These are phyloP conservation scores for Nerophis lumbriciformis DNA, from an alignment of 2,113 vertebrate species.

Conservation along the genomic window DNA sequence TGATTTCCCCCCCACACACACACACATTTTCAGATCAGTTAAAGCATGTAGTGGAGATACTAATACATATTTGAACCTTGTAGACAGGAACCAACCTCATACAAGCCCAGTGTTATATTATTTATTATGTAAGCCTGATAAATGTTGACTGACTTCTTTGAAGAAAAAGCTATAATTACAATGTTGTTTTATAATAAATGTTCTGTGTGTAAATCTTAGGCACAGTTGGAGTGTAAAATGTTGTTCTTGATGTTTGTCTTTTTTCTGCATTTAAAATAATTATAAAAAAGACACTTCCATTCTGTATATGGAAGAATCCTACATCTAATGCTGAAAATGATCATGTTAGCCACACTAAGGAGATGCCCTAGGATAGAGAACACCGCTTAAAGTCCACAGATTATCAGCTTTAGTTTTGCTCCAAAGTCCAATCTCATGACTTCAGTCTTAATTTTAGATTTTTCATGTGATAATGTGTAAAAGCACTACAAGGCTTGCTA, in stretches of 20 bases:
- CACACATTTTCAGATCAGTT: background rate
- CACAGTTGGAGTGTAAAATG: background rate
- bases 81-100: too few species aligned
- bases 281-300: background rate
- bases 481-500: background rate
- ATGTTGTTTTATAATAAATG: too few species aligned
- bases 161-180: too few species aligned
- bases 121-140: too few species aligned
- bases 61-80: background rate
- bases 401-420: background rate
- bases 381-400: background rate
- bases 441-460: background rate
- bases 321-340: too few species aligned
- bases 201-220: background rate
- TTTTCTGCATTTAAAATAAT: background rate
- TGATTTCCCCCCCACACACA: background rate
- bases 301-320: background rate
- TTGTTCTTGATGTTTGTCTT: background rate
- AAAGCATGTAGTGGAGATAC: background rate
- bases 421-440: slow-evolving; percentile 3
- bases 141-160: too few species aligned
- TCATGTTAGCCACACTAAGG: background rate
- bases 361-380: background rate
- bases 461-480: background rate
- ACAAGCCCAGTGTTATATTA: too few species aligned